Evolutionary conservation across 2,113 vertebrate species (phyloP).

Genomic region (Pantherophis guttatus): DNA sequence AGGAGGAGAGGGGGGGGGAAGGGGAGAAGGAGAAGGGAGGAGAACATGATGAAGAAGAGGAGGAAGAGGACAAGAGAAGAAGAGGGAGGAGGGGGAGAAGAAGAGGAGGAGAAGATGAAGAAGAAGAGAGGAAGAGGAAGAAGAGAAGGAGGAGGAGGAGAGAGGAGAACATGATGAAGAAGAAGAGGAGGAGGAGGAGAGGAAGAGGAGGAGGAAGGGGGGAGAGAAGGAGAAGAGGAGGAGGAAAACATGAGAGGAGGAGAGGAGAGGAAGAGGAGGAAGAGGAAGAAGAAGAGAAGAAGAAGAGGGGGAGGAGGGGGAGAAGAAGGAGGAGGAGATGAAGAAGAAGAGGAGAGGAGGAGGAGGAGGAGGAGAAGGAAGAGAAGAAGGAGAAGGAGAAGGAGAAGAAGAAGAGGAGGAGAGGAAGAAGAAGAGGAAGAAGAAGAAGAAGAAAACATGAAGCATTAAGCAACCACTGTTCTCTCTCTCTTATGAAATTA

Average conservation of each 20-base stretch:
- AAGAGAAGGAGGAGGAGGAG: no score
- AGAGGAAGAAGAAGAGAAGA: accelerated
- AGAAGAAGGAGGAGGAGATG: not conserved
- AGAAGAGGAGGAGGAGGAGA: accelerated
- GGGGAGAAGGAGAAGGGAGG: not conserved
- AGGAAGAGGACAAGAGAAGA: accelerated
- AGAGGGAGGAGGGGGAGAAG: no score
- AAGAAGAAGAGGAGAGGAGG: no score
- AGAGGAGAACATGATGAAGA: accelerated
- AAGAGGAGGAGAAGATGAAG: no score
- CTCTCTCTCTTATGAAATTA: not conserved
- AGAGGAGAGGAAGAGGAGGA: not conserved
- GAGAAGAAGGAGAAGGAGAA: not conserved
- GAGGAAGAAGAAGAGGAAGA: not conserved
- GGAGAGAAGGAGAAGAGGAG: no score
- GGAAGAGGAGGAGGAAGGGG: no score
- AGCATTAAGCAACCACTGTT: not conserved
- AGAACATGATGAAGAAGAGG: no score
- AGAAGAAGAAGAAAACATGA: constrained; percentile 16
- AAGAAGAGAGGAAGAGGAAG: not conserved
- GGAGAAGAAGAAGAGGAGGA: not conserved
- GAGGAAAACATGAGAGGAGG: constrained; percentile 29
- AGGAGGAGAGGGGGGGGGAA: no score
- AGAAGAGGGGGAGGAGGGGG: no score
- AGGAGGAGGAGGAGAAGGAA: accelerated